Percentiles rank a stretch among this genome's conserved stretches.
phyloP scores from a whole-genome alignment of 2,888 invertebrate genomes.

The Drosophila merina region DNA sequence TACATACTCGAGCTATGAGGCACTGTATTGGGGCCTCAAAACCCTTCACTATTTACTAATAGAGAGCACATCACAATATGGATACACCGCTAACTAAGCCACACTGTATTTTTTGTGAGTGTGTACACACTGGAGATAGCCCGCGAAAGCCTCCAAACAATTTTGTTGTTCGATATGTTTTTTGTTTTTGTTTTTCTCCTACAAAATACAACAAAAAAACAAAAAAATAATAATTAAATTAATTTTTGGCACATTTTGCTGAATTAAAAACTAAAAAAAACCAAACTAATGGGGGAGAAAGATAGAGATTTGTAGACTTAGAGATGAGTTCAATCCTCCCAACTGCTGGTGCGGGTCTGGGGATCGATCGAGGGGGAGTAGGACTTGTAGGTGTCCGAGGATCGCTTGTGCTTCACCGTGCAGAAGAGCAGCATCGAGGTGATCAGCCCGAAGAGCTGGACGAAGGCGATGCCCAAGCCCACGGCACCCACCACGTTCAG shows the following conservation, averaged over 20 bases:
- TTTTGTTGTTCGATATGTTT: conserved; percentile 20
- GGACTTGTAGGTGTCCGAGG: conserved; percentile 89
- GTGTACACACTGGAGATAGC: conserved; percentile 4
- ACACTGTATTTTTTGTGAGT: conserved; percentile 18
- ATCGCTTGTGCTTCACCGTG: conserved; percentile 88
- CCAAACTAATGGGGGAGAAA: conserved; percentile 13
- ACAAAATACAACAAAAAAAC: conserved; percentile 35
- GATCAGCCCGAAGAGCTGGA: conserved; percentile 91
- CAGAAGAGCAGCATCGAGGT: conserved; percentile 91
- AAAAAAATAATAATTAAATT: conserved; percentile 58
- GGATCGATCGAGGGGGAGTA: conserved; percentile 85
- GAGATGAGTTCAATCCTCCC: conserved; percentile 83
- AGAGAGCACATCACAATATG: conserved; percentile 75
- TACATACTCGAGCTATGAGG: conserved; percentile 13
- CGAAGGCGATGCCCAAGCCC: conserved; percentile 90
- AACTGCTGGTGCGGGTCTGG: conserved; percentile 83
- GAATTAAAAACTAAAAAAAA: conserved; percentile 31
- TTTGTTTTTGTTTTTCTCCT: conserved; percentile 14
- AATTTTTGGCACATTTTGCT: conserved; percentile 79
- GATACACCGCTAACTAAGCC: conserved; percentile 66
- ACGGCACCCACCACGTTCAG: conserved; percentile 92
- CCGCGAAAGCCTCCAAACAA: not conserved
- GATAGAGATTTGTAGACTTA: conserved; percentile 46
- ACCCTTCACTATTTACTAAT: conserved; percentile 44
- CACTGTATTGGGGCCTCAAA: not conserved